Evolutionary conservation across 2,797 vertebrate genomes (phyloP), one percentile per base, ranked within the genome.

Genomic region (Anguilla anguilla): DNA sequence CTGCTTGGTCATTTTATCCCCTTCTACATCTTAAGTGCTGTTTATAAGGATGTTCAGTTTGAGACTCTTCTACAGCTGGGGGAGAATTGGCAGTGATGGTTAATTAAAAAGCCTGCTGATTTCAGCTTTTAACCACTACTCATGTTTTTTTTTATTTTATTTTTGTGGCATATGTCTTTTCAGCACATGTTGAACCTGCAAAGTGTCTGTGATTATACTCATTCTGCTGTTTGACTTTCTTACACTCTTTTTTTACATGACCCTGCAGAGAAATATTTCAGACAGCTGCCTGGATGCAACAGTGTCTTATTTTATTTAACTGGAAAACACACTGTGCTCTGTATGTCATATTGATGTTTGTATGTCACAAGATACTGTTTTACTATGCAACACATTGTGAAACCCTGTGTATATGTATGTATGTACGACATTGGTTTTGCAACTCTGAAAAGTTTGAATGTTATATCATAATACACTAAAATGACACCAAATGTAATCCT

Each of bases 151-250:
- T 7, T 17, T 15, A 0, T 11, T 6, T 46, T 46, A 6, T 46
- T 46, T 46, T 46, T 46, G 0, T 46, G 15, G 64, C 64, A 69
- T 28, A 69, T 69, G 17, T 79, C 35, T 77, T 3, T 79, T 43
- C 74, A 79, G 31, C 74, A 81, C 39, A 81, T 81, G 77, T 81
- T 81, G 77, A 81, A 81, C 77, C 43, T 81, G 77, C 77, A 46
- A 25, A 7, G 39, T 49, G 77, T 81, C 77, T 22, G 35, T 81
- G 43, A 81, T 81, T 46, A 39, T 81, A 1, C 77, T 81, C 35
- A 15, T 79, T 79, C 35, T 79, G 31, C 74, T 19, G 17, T 79
- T 43, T 43, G 13, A 13, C 35, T 13, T 19, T 79, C 39, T 72
- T 72, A 28, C 51, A 53, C 51, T 9, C 35, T 4, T 11, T 15